Conservation (phyloP, 2,113 vertebrate genomes). For the Amblyornis subalaris region DNA sequence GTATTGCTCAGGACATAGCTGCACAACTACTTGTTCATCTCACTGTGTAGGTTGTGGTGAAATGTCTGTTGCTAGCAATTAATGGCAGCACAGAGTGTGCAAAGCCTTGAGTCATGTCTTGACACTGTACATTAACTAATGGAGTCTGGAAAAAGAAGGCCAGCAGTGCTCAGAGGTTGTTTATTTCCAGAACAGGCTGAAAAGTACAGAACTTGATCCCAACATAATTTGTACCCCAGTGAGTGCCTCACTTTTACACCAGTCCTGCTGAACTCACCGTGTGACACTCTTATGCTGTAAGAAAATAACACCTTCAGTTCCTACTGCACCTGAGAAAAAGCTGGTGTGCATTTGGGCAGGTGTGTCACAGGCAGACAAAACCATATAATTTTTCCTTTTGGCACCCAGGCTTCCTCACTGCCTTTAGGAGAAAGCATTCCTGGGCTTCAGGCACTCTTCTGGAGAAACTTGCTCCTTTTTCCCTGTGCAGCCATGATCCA, state of each 20-base stretch:
- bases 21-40: not conserved
- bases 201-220: not conserved
- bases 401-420: not conserved
- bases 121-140: not conserved
- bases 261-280: not conserved
- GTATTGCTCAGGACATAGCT: not conserved
- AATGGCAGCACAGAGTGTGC: not conserved
- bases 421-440: not conserved
- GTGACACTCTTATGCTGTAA: not conserved
- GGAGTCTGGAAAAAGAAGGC: not conserved
- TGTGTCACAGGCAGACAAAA: not conserved
- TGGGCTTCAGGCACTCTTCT: not conserved
- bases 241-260: not conserved
- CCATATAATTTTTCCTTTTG: not conserved
- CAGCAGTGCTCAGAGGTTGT: not conserved
- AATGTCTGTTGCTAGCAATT: not conserved
- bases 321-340: not conserved
- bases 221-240: not conserved
- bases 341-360: not conserved
- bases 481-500: not conserved
- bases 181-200: not conserved
- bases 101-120: not conserved
- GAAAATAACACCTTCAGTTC: not conserved
- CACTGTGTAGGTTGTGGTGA: fast-evolving
- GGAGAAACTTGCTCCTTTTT: not conserved